Base-by-base conservation (phyloP, 2,113 vertebrate genomes). In the Neotoma lepida region DNA sequence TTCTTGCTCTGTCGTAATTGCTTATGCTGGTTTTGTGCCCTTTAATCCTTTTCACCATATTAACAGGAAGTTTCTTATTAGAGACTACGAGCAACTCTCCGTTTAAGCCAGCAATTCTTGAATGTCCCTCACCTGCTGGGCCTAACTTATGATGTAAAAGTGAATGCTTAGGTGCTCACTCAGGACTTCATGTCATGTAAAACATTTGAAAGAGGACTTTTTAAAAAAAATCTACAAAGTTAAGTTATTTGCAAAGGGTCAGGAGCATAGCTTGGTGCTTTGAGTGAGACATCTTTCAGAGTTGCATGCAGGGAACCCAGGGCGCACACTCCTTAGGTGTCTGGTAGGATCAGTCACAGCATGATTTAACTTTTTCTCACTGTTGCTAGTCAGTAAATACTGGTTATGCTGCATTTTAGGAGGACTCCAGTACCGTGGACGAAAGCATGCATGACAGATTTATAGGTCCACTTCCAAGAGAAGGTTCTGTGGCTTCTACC, bases 401-500 rank as follows among this genome's bases (percentile, higher is more conserved):
- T 95, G 70, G 33, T 93, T 96, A 56, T 95, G 49, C 46, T 96
- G 30, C 49, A 85, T 98, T 98, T 96, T 97, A 99, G 99, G 99
- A 99, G 96, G 99, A 99, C 92, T 98, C 99, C 0, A 98, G 97
- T 96, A 85, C 98, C n/a, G 97, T 99, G 39, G 99, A 99, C 76
- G 99, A 99, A 90, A 98, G 97, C 84, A 98, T 97, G 4, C 99
- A 99, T 91, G 99, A 99, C 96, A 98, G 99, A 68, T 99, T 99
- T 93, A 99, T 99, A 86, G 99, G 99, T 41, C 99, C 99, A 4
- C 98, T 99, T 92, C 99, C 99, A 30, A 99, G 99, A 97, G 99
- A 99, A 86, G 97, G 99, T 94, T 99, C 99, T 46, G 97, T 98
- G 78, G 98, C 99, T 76, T 99, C 99, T 96, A 98, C 99, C 94